phyloP scores from a whole-genome alignment of 2,888 invertebrate species.

The Actias luna region DNA sequence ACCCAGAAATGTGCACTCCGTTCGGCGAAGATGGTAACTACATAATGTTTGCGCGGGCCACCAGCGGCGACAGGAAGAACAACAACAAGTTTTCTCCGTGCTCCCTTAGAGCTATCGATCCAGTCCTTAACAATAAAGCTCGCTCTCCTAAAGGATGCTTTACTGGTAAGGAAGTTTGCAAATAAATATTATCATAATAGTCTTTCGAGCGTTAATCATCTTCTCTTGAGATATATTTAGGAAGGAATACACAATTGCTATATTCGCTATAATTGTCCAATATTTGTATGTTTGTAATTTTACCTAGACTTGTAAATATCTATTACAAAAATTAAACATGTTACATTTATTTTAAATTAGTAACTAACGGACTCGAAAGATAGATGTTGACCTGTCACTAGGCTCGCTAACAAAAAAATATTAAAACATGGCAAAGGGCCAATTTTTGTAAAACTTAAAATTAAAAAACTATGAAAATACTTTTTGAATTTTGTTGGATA shows the following conservation, averaged over 20 bases:
- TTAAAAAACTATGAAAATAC: too few species aligned
- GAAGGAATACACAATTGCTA: neutral
- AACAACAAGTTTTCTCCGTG: slow-evolving; percentile 99
- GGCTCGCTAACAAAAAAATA: too few species aligned
- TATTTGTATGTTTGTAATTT: neutral
- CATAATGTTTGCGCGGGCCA: slow-evolving; percentile 99
- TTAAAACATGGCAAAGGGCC: too few species aligned
- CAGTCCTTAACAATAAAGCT: slow-evolving; percentile 95
- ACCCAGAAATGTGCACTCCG: slow-evolving; percentile 96
- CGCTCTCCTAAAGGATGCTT: slow-evolving; percentile 95
- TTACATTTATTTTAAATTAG: too few species aligned
- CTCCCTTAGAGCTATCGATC: slow-evolving; percentile 94
- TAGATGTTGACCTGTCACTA: too few species aligned
- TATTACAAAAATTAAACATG: too few species aligned
- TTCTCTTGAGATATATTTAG: neutral
- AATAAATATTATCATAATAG: neutral
- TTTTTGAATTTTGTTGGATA: too few species aligned
- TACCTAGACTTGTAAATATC: too few species aligned
- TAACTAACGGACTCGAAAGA: too few species aligned
- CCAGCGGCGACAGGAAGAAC: slow-evolving; percentile 98
- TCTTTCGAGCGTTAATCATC: neutral
- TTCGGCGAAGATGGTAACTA: slow-evolving; percentile 98
- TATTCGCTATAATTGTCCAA: neutral
- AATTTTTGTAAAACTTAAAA: too few species aligned
- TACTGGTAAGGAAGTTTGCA: slow-evolving; percentile 82